Evolutionary conservation across 2,797 vertebrate genomes (phyloP).

Genomic region (Xerus rutilus): DNA sequence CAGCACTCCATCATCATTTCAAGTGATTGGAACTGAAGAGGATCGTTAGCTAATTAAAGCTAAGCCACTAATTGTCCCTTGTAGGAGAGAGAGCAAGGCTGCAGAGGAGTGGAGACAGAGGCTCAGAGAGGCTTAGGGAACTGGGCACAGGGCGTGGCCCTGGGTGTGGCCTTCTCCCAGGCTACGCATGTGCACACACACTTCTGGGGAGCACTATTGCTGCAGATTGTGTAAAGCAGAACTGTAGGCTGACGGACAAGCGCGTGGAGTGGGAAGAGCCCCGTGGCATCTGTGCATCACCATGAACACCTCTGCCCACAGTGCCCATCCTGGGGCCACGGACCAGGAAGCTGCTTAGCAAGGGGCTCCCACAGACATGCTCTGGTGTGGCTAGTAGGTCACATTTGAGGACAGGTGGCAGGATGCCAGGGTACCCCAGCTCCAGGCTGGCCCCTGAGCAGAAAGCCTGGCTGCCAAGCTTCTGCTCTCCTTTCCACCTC

Average conservation of each 20-base stretch:
- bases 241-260: neutral
- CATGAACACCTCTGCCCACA: neutral
- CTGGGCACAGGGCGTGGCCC: neutral
- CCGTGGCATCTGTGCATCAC: neutral
- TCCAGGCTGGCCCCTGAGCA: neutral
- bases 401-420: neutral
- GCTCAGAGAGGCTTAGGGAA: neutral
- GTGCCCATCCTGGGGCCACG: fast-evolving
- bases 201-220: fast-evolving
- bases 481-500: neutral
- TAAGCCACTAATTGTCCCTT: conserved; percentile 77
- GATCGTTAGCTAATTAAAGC: conserved; percentile 79
- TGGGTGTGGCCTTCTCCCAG: neutral
- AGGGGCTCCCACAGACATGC: neutral
- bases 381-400: neutral
- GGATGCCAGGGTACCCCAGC: neutral
- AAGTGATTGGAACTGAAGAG: conserved; percentile 77
- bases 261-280: fast-evolving
- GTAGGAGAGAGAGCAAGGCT: conserved; percentile 29
- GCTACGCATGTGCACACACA: no score
- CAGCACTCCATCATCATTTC: conserved; percentile 55
- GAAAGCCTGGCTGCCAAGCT: no score
- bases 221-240: neutral
- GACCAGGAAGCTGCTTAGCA: no score
- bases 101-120: neutral